Percentiles rank a stretch among this genome's conserved stretches.
phyloP scores from a whole-genome alignment of 2,113 vertebrate genomes.

The Talpa occidentalis region DNA sequence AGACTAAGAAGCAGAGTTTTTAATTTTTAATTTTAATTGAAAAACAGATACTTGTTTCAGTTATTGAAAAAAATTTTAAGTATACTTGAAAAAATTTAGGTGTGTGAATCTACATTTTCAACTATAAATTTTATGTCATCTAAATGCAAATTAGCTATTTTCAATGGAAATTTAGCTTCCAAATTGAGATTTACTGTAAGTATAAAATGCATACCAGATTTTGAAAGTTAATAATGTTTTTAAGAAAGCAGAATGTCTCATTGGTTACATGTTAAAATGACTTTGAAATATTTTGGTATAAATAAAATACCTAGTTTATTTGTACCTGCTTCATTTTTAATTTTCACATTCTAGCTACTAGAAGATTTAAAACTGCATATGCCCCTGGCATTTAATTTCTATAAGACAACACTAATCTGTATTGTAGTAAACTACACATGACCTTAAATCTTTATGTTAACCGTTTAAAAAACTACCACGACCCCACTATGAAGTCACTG shows the following conservation, averaged over 20 bases:
- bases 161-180: background rate
- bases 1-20: background rate
- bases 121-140: background rate
- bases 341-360: background rate
- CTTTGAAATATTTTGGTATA: too few species aligned
- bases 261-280: background rate
- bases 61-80: background rate
- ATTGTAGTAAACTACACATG: background rate
- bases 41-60: background rate
- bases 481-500: background rate
- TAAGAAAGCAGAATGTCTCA: too few species aligned
- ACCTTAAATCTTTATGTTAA: background rate
- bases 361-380: background rate
- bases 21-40: background rate
- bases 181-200: background rate
- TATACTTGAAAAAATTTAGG: background rate
- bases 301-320: too few species aligned
- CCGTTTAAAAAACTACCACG: background rate
- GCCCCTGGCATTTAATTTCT: background rate
- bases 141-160: conserved; percentile 31
- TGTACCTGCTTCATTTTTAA: too few species aligned
- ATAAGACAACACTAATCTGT: background rate
- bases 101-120: background rate
- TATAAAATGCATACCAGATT: background rate
- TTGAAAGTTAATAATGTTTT: background rate